Evolutionary conservation across 2,888 invertebrate species (phyloP).

Genomic region (Pyrocoelia pectoralis): DNA sequence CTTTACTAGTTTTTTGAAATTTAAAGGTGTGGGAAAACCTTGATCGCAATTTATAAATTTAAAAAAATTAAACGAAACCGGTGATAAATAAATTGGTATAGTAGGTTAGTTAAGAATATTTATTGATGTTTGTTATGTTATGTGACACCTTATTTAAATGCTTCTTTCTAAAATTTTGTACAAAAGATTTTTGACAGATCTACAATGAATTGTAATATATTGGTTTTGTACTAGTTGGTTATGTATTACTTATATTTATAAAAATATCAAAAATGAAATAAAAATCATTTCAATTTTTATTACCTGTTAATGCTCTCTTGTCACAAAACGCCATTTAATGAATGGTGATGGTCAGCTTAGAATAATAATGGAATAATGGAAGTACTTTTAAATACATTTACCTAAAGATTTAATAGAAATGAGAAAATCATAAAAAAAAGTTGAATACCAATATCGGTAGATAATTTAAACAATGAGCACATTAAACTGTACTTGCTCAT

Average conservation of each 20-base stretch:
- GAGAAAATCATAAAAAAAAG: no score
- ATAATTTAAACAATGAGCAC: no score
- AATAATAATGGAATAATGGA: no score
- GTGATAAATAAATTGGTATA: neutral
- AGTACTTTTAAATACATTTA: no score
- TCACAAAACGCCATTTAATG: no score
- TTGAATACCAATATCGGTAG: no score
- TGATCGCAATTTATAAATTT: neutral
- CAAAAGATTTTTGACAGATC: neutral
- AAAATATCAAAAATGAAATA: neutral
- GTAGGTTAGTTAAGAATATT: slow-evolving; percentile 1
- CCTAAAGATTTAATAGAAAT: no score
- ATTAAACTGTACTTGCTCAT: no score
- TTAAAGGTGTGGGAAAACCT: neutral
- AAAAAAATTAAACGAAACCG: neutral
- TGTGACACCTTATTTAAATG: neutral
- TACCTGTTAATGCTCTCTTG: no score
- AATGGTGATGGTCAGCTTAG: no score
- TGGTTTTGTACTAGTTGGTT: neutral
- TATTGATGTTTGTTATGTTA: neutral
- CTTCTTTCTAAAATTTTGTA: slow-evolving; percentile 3
- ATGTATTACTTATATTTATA: neutral
- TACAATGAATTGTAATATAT: neutral
- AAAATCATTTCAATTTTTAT: neutral
- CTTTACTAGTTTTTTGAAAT: neutral